These are phyloP conservation scores for Brachyrhaphis roseni DNA, from an alignment of 2,797 vertebrate genomes.

Conservation along the genomic window DNA sequence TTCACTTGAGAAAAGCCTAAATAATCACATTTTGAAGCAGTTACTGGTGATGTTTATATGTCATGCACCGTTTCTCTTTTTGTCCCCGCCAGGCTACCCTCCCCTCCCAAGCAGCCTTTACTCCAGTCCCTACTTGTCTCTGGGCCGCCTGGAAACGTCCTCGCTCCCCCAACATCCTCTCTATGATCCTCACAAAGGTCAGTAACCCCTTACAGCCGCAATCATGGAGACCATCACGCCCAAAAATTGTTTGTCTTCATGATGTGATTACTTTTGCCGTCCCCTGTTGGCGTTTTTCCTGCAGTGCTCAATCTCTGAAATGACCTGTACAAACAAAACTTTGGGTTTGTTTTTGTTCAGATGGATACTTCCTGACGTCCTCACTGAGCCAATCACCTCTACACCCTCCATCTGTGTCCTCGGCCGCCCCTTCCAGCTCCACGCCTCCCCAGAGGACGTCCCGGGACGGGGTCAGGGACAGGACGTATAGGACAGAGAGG, in stretches of 20 bases:
- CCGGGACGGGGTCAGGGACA: conserved; percentile 82
- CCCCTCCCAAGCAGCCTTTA: conserved; percentile 90
- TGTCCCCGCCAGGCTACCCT: conserved; percentile 84
- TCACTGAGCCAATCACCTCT: conserved; percentile 80
- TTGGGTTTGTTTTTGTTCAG: conserved; percentile 67
- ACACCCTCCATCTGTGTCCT: conserved; percentile 82
- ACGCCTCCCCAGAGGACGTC: conserved; percentile 81
- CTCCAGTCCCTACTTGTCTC: conserved; percentile 90
- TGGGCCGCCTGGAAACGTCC: conserved; percentile 91
- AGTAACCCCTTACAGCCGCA: conserved; percentile 53
- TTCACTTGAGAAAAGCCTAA: not conserved
- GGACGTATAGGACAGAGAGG: conserved; percentile 71
- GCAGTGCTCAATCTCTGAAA: not conserved
- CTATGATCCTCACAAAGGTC: conserved; percentile 95
- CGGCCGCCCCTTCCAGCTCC: conserved; percentile 77
- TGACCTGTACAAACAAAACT: not conserved
- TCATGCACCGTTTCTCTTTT: not conserved
- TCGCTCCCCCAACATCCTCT: conserved; percentile 91
- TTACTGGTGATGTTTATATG: too few species aligned
- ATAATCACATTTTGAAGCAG: not conserved
- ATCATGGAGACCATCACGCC: conserved; percentile 11
- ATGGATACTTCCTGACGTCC: conserved; percentile 90
- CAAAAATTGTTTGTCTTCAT: not conserved
- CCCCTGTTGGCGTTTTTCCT: not conserved
- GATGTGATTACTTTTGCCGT: not conserved